phyloP scores from a whole-genome alignment of 2,113 vertebrate species.

The Bufo bufo region DNA sequence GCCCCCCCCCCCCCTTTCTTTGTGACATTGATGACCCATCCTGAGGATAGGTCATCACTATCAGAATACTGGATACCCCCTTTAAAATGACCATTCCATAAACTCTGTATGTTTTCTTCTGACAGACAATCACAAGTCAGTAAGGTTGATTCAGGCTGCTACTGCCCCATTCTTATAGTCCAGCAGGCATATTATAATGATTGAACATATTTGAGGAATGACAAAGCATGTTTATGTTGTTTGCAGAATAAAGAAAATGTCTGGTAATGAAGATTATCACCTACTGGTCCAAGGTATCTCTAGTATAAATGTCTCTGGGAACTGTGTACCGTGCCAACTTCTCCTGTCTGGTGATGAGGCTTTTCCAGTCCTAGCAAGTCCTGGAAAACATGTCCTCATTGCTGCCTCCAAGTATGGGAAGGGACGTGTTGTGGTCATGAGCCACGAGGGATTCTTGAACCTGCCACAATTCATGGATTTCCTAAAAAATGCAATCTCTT shows the following conservation, averaged over 20 bases:
- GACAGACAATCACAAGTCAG: not conserved
- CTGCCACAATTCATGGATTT: conserved; percentile 71
- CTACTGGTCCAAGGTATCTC: conserved; percentile 67
- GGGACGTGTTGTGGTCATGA: conserved; percentile 80
- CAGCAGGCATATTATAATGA: not conserved
- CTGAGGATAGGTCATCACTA: too few species aligned
- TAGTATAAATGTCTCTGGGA: conserved; percentile 66
- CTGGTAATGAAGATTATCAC: conserved; percentile 62
- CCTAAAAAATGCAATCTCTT: conserved; percentile 79
- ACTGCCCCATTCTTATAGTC: not conserved
- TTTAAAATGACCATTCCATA: too few species aligned
- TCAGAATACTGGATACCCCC: too few species aligned
- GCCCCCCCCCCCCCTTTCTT: too few species aligned
- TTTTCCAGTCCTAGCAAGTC: conserved; percentile 74
- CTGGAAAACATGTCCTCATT: conserved; percentile 70
- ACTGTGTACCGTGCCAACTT: conserved; percentile 65
- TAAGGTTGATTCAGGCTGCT: not conserved
- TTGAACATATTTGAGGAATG: not conserved
- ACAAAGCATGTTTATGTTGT: not conserved
- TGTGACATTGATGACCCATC: too few species aligned
- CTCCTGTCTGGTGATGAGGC: conserved; percentile 71
- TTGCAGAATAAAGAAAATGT: conserved; percentile 4
- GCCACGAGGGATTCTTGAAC: conserved; percentile 80
- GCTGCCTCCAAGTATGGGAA: conserved; percentile 76
- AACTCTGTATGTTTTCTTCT: not conserved